Conservation (phyloP, 2,888 invertebrate species). For the Athripsodes cinereus region DNA sequence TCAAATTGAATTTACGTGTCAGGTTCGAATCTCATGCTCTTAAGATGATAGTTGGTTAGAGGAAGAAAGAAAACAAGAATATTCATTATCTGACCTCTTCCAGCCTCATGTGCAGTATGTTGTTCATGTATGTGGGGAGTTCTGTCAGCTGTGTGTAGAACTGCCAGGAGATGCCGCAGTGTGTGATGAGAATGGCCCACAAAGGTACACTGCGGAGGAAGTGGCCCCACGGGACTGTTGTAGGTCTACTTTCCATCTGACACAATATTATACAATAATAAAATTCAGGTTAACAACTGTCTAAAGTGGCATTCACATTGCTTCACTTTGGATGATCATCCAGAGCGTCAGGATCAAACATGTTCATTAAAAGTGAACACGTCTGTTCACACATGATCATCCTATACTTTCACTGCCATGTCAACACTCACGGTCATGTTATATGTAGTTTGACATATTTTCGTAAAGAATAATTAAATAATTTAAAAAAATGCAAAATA, state of each 20-base stretch:
- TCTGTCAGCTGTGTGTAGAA: constrained; percentile 81
- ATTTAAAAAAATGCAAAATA: background rate
- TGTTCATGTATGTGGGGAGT: constrained; percentile 76
- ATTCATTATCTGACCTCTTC: constrained; percentile 58
- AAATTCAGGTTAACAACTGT: background rate
- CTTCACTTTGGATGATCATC: no score
- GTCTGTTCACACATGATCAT: no score
- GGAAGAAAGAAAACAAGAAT: no score
- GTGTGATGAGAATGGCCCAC: constrained; percentile 78
- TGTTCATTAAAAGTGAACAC: no score
- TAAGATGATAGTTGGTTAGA: no score
- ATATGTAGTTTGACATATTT: no score
- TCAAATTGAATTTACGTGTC: no score
- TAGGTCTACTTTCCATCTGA: constrained; percentile 47
- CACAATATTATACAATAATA: constrained; percentile 23
- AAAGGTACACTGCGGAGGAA: constrained; percentile 68
- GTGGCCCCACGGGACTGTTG: constrained; percentile 65
- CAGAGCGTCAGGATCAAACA: no score
- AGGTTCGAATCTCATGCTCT: no score
- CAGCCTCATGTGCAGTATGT: constrained; percentile 74
- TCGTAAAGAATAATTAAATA: background rate
- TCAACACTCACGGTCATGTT: no score
- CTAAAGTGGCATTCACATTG: no score
- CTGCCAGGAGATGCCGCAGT: constrained; percentile 77
- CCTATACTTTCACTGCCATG: no score